Conservation (phyloP, 2,888 invertebrate species). For the Lomographa bimaculata region DNA sequence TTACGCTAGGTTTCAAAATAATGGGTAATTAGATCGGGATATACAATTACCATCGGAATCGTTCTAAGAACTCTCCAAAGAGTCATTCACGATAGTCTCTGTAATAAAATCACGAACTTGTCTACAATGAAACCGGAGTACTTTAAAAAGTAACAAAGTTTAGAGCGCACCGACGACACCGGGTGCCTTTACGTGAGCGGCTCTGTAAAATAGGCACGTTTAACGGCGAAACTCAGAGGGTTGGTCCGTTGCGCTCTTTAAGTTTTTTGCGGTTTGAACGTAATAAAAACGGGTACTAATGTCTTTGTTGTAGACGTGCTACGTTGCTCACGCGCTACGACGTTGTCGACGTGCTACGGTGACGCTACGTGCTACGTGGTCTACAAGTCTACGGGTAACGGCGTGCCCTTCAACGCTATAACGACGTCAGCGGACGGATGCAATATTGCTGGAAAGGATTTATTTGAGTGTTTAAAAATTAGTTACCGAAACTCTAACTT, state of each 20-base stretch:
- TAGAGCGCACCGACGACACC: constrained; percentile 32
- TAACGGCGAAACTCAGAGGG: constrained; percentile 23
- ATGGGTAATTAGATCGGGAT: constrained; percentile 5
- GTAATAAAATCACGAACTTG: constrained; percentile 32
- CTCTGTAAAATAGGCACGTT: constrained; percentile 38
- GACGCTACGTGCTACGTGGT: constrained; percentile 19
- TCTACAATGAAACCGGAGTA: constrained; percentile 24
- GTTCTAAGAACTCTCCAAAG: constrained; percentile 22
- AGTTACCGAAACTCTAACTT: too few relatives aligned
- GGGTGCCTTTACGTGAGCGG: constrained; percentile 32
- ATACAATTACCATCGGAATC: constrained; percentile 9
- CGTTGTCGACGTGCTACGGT: constrained; percentile 19
- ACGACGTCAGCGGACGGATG: too few relatives aligned
- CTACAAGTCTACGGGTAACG: too few relatives aligned
- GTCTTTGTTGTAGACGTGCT: constrained; percentile 30
- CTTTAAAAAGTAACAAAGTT: constrained; percentile 37
- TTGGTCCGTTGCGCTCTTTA: constrained; percentile 26
- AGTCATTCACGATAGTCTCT: constrained; percentile 22
- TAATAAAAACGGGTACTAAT: constrained; percentile 30
- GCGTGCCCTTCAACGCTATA: too few relatives aligned
- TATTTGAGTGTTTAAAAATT: too few relatives aligned
- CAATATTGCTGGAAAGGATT: too few relatives aligned
- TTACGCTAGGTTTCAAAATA: neutral
- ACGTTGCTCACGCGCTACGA: constrained; percentile 24
- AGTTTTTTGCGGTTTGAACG: constrained; percentile 27